A percentile compares a stretch with the other conserved stretches of the same genome.
phyloP scores from a whole-genome alignment of 1,140 invertebrate species.

The Triops cancriformis region DNA sequence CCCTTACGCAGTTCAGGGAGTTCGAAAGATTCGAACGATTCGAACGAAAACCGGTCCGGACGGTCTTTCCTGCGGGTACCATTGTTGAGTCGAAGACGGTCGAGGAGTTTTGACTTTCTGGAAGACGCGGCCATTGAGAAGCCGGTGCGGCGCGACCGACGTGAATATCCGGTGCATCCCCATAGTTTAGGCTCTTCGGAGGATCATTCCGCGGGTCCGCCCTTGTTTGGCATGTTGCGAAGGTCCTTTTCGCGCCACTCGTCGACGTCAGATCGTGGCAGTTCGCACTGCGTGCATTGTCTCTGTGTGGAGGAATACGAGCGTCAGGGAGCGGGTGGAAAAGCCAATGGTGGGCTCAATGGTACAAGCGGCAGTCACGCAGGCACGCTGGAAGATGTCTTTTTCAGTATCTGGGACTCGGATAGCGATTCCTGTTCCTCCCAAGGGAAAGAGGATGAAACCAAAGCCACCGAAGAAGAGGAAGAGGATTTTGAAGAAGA shows the following conservation, averaged over 20 bases:
- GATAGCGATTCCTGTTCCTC: not conserved
- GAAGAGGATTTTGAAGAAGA: conserved; percentile 30
- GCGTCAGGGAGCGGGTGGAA: conserved; percentile 32
- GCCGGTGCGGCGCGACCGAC: not conserved
- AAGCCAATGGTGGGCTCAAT: conserved; percentile 29
- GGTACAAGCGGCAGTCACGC: not conserved
- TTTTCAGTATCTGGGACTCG: not conserved
- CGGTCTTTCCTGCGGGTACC: conserved; percentile 16
- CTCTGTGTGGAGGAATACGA: conserved; percentile 45
- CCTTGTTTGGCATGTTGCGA: conserved; percentile 23
- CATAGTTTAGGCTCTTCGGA: conserved; percentile 10
- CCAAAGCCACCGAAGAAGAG: not conserved
- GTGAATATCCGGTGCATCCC: not conserved
- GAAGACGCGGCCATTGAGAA: not conserved
- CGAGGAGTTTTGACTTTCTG: conserved; percentile 27
- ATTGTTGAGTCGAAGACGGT: conserved; percentile 15
- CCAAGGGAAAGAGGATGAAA: not conserved
- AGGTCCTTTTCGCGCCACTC: conserved; percentile 26
- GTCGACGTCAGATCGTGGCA: conserved; percentile 27
- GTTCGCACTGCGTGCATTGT: conserved; percentile 26
- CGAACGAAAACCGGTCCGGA: not conserved
- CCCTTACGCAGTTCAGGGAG: not conserved
- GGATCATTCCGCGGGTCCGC: conserved; percentile 4
- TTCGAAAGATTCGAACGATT: not conserved
- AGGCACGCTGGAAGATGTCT: not conserved